Percentiles rank a stretch among this genome's conserved stretches.
These are phyloP conservation scores for Drepana falcataria DNA, from an alignment of 2,888 invertebrate genomes.

Conservation along the genomic window DNA sequence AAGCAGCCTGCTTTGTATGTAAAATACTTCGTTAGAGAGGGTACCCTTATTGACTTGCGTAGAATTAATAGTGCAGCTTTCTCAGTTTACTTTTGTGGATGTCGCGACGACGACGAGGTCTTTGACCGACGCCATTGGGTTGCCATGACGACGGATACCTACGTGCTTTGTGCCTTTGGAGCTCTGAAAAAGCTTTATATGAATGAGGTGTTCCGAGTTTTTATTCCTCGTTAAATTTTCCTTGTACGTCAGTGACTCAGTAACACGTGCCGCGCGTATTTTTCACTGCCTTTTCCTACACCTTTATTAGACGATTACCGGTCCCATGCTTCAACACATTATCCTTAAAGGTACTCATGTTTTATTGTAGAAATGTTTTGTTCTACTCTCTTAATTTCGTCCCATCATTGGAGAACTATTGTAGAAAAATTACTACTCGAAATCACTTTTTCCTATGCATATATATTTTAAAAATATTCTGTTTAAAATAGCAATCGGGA, in stretches of 20 bases:
- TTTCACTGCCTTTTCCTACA: slow-evolving; percentile 7
- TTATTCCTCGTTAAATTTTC: slow-evolving; percentile 41
- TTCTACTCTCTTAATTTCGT: too few species aligned
- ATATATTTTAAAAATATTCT: too few species aligned
- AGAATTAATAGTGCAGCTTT: slow-evolving; percentile 56
- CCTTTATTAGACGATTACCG: neutral
- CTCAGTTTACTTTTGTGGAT: slow-evolving; percentile 57
- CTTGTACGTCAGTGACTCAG: slow-evolving; percentile 17
- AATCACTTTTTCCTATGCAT: too few species aligned
- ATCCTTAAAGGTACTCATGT: too few species aligned
- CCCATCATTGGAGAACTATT: too few species aligned
- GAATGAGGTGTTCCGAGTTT: slow-evolving; percentile 38
- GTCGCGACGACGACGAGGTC: slow-evolving; percentile 67
- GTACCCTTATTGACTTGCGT: slow-evolving; percentile 46
- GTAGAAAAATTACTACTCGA: too few species aligned
- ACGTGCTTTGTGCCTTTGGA: slow-evolving; percentile 41
- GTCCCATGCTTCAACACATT: too few species aligned
- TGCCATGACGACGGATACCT: slow-evolving; percentile 60
- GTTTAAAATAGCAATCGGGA: too few species aligned
- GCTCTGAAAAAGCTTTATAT: slow-evolving; percentile 50
- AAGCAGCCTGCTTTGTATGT: slow-evolving; percentile 13
- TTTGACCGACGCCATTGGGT: slow-evolving; percentile 65
- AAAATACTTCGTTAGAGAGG: slow-evolving; percentile 28
- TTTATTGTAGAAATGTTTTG: too few species aligned
- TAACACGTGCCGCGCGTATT: slow-evolving; percentile 5